Evolutionary conservation across 2,888 invertebrate species (phyloP), one percentile per base, ranked within the genome.

Genomic region (Cynaeus angustus): DNA sequence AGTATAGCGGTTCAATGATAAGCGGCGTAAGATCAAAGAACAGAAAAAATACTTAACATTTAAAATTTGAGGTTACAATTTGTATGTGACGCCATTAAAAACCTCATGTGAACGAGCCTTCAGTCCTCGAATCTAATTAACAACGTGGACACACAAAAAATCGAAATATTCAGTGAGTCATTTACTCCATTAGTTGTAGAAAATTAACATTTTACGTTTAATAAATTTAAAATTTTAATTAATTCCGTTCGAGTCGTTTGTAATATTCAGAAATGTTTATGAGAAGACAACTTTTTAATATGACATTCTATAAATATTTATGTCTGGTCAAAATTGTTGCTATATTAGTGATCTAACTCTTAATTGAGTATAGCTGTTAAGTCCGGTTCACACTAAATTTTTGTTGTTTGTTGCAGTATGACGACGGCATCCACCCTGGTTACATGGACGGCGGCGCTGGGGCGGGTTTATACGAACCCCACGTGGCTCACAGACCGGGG

Each of bases 361-460:
- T 64, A 64, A 64, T 64, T 64, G 62, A 45, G 48, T 33, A 3
- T 9, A 16, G 48, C 10, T 9, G 43, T 56, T 26, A 48, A 38
- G 62, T 50, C 38, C 62, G 48, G 50, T 50, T 62, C 38, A 38
- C 50, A 38, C 41, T 26, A 41, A 28, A 3, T 12, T 4, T 21
- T 21, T 21, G 21, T 21, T 21, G 21, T 37, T 66, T 78, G 74
- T 87, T 85, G n/a, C 88, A 96, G 96, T 96, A 96, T 90, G 96
- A 96, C 89, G 96, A 96, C 88, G 94, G 95, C 90, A 94, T 96
- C 89, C 92, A 92, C 87, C 92, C 92, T 84, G 93, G 93, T 88
- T 96, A 96, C 89, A 94, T 94, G 93, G 95, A 95, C 86, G 89
- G 89, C 83, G 88, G 88, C 79, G 88, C 87, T 79, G 84, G 82